Conservation (phyloP, 2,797 vertebrate genomes). For the Moxostoma hubbsi region DNA sequence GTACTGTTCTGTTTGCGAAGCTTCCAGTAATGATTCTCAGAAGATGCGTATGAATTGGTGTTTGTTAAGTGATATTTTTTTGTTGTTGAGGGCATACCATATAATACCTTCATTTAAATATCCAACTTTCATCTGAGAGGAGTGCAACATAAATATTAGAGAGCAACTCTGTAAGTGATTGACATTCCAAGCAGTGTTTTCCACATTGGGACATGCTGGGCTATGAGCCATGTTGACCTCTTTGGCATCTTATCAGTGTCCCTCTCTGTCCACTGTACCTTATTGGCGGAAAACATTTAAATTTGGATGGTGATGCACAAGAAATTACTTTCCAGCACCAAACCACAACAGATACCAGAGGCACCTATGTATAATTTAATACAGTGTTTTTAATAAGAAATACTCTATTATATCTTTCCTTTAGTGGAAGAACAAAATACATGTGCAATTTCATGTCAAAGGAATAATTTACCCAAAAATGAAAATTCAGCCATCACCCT, state of each 20-base stretch:
- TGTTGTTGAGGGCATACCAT: background rate
- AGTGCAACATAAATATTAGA: background rate
- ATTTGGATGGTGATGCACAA: conserved; percentile 54
- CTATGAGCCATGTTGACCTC: conserved; percentile 56
- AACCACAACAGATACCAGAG: background rate
- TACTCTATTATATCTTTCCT: conserved; percentile 10
- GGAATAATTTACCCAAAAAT: too few species aligned
- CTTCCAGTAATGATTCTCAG: conserved; percentile 16
- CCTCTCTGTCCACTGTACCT: conserved; percentile 59
- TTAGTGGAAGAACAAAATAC: conserved; percentile 3
- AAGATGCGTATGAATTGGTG: background rate
- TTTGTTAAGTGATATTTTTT: background rate
- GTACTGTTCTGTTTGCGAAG: conserved; percentile 46
- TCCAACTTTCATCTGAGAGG: background rate
- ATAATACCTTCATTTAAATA: background rate
- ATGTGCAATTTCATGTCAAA: conserved; percentile 2
- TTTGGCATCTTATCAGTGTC: conserved; percentile 63
- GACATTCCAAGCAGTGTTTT: conserved; percentile 61
- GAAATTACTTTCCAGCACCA: conserved; percentile 58
- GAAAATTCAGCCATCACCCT: too few species aligned
- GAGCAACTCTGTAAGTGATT: conserved; percentile 45
- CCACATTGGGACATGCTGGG: conserved; percentile 57
- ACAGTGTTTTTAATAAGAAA: conserved; percentile 38
- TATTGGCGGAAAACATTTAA: conserved; percentile 50
- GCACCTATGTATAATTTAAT: conserved; percentile 7